These are phyloP conservation scores for Argentina silus DNA, from an alignment of 2,797 vertebrate species.

Conservation along the genomic window DNA sequence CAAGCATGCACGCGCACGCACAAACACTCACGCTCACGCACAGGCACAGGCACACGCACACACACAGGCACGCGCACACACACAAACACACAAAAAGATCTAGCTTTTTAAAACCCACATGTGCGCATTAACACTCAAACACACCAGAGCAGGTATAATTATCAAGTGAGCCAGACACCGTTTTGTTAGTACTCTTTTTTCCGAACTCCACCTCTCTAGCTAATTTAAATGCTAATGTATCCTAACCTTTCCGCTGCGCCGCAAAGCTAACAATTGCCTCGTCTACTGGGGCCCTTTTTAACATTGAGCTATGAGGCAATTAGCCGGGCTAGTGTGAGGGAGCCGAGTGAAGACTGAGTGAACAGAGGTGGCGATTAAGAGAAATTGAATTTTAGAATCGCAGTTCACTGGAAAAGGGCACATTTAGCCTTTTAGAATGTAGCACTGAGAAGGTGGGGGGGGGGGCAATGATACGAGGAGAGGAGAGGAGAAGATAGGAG, in stretches of 20 bases:
- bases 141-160: not conserved
- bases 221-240: slow-evolving; percentile 77
- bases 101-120: too few species aligned
- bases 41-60: not conserved
- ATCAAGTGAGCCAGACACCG: not conserved
- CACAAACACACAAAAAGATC: not conserved
- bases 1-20: not conserved
- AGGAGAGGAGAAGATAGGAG: not conserved
- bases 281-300: slow-evolving; percentile 53
- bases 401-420: slow-evolving; percentile 10
- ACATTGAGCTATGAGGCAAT: slow-evolving; percentile 54
- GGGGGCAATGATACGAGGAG: not conserved
- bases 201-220: slow-evolving; percentile 43
- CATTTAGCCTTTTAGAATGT: not conserved
- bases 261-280: slow-evolving; percentile 68
- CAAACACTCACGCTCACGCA: slow-evolving; percentile 16
- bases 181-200: slow-evolving; percentile 17
- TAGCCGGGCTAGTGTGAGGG: slow-evolving; percentile 36
- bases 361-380: slow-evolving; percentile 17
- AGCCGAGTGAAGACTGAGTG: slow-evolving; percentile 9
- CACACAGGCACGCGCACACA: not conserved
- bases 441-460: too few species aligned
- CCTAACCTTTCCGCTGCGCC: slow-evolving; percentile 65
- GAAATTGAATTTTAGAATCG: slow-evolving; percentile 29
- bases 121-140: not conserved